Conservation (phyloP, 2,888 invertebrate species). For the Theodoxus fluviatilis region DNA sequence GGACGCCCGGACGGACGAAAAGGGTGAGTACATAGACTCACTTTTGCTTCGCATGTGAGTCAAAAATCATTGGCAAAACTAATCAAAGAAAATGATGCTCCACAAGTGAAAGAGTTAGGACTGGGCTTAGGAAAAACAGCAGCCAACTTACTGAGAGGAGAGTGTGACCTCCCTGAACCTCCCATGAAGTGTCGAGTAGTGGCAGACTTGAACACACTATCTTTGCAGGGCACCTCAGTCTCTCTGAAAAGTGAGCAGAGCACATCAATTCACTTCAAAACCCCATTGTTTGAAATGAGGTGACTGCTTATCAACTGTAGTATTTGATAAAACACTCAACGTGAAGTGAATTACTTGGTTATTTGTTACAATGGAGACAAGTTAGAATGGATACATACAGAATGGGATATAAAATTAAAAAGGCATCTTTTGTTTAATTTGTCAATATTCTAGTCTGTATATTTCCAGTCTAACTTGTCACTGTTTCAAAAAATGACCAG, state of each 20-base stretch:
- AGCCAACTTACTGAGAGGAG: constrained; percentile 57
- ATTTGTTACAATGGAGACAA: too few species aligned
- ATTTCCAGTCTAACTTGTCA: too few species aligned
- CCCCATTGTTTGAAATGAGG: too few species aligned
- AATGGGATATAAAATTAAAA: not conserved
- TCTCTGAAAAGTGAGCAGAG: constrained; percentile 38
- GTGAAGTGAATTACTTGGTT: not conserved
- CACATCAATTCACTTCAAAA: not conserved
- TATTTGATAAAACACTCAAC: too few species aligned
- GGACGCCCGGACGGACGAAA: too few species aligned
- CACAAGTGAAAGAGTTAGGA: not conserved
- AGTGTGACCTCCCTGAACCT: constrained; percentile 51
- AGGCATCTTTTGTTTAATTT: not conserved
- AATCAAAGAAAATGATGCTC: too few species aligned
- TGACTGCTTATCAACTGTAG: too few species aligned
- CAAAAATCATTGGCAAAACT: too few species aligned
- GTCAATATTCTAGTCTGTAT: too few species aligned
- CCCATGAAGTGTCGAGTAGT: constrained; percentile 56
- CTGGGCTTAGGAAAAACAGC: not conserved
- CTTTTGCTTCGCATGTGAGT: too few species aligned
- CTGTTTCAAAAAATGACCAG: too few species aligned
- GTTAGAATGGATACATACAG: not conserved
- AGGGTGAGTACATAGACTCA: too few species aligned
- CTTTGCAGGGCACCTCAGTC: constrained; percentile 49
- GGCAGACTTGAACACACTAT: constrained; percentile 52